Percentiles rank a stretch among this genome's conserved stretches.
Evolutionary conservation across 2,888 invertebrate species (phyloP).

Genomic region (Malachius bipustulatus): DNA sequence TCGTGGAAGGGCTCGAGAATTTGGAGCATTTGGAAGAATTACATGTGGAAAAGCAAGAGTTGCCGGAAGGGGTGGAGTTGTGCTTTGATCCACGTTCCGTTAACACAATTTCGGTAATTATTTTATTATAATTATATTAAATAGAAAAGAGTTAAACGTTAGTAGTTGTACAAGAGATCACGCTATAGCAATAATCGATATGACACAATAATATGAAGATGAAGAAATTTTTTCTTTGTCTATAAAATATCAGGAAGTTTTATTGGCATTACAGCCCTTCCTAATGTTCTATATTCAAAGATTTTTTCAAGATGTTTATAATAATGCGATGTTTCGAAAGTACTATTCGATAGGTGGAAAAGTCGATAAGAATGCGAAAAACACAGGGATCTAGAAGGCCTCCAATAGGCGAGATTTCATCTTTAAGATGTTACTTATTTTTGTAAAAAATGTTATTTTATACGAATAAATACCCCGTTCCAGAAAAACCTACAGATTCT

Average conservation of each 20-base stretch:
- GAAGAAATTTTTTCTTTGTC: constrained; percentile 3
- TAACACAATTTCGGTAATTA: constrained; percentile 43
- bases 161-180: neutral
- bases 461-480: too few relatives aligned
- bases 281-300: too few relatives aligned
- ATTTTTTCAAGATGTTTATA: too few relatives aligned
- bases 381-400: too few relatives aligned
- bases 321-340: too few relatives aligned
- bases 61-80: constrained; percentile 44
- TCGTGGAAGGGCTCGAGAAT: constrained; percentile 56
- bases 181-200: constrained; percentile 6
- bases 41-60: constrained; percentile 54
- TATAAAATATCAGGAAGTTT: constrained; percentile 2
- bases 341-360: too few relatives aligned
- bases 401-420: too few relatives aligned
- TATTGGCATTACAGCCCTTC: too few relatives aligned
- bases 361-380: too few relatives aligned
- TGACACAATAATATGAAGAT: constrained; percentile 6
- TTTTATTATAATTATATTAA: constrained; percentile 7
- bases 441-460: too few relatives aligned
- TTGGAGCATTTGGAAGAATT: constrained; percentile 50
- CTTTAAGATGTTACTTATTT: too few relatives aligned
- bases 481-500: constrained; percentile 47
- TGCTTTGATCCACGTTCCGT: constrained; percentile 57
- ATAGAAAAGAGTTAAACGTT: neutral